phyloP scores from a whole-genome alignment of 1,140 invertebrate species.

The honey bee (Apis mellifera) region DNA sequence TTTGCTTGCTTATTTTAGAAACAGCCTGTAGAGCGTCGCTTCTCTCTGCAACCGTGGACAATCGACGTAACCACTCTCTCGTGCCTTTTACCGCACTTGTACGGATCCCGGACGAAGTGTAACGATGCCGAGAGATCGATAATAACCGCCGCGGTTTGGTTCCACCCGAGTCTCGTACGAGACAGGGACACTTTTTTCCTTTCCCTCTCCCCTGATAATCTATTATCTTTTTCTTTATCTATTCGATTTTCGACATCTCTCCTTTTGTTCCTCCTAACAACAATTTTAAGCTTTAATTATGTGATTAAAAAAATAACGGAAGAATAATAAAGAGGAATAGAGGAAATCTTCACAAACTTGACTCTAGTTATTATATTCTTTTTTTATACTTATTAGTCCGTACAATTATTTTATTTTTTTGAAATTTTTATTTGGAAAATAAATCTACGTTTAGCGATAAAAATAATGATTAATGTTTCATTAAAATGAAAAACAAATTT shows the following conservation, averaged over 20 bases:
- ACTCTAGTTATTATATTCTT: background rate
- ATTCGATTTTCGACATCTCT: slow-evolving; percentile 5
- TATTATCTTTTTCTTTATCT: slow-evolving; percentile 13
- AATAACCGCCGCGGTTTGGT: slow-evolving; percentile 65
- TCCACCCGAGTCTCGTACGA: slow-evolving; percentile 59
- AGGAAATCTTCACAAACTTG: slow-evolving; percentile 26
- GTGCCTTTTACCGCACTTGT: slow-evolving; percentile 73
- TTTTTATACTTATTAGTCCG: background rate
- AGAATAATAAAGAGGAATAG: background rate
- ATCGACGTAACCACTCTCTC: slow-evolving; percentile 61
- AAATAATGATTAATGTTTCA: background rate
- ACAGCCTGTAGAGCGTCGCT: slow-evolving; percentile 41
- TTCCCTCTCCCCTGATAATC: slow-evolving; percentile 2
- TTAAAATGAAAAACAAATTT: background rate
- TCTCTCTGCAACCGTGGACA: slow-evolving; percentile 50
- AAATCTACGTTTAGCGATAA: background rate
- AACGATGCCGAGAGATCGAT: slow-evolving; percentile 65
- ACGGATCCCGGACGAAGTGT: slow-evolving; percentile 68
- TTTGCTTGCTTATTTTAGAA: slow-evolving; percentile 33
- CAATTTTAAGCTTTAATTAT: slow-evolving; percentile 47
- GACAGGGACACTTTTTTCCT: slow-evolving; percentile 55
- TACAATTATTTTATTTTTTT: background rate
- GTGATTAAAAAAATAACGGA: slow-evolving; percentile 37
- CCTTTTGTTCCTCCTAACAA: background rate
- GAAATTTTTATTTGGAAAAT: background rate